These are phyloP conservation scores for Meteorus colon DNA, from an alignment of 2,888 invertebrate species.

Conservation along the genomic window DNA sequence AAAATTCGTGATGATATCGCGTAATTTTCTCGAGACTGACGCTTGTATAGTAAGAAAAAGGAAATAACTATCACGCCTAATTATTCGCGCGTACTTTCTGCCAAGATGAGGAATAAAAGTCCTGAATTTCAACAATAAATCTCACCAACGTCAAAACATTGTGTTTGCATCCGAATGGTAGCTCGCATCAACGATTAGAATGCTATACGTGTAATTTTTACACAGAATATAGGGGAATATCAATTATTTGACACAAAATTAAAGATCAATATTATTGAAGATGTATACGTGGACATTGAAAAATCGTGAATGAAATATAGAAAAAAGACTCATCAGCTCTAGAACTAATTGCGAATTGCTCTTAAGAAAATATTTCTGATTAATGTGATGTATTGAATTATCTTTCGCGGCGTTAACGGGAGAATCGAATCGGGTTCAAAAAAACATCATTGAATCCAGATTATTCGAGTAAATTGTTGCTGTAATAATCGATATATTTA, in stretches of 20 bases:
- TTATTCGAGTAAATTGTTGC: constrained; percentile 48
- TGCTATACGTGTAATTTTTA: background rate
- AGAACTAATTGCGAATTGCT: constrained; percentile 36
- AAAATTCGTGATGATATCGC: constrained; percentile 68
- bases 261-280: background rate
- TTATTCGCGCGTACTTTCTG: background rate
- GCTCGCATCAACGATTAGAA: background rate
- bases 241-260: background rate
- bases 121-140: background rate
- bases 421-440: constrained; percentile 27
- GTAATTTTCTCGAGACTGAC: constrained; percentile 13
- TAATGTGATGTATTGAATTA: constrained; percentile 58
- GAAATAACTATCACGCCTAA: constrained; percentile 22
- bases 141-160: background rate
- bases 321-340: constrained; percentile 22
- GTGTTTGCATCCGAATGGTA: background rate
- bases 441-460: constrained; percentile 20
- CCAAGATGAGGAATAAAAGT: background rate
- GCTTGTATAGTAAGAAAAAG: constrained; percentile 13
- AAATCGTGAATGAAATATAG: background rate
- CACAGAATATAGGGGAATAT: background rate
- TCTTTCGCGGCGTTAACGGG: constrained; percentile 33
- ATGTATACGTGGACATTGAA: background rate
- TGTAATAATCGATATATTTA: constrained; percentile 37
- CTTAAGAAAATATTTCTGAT: constrained; percentile 55